Evolutionary conservation across 2,113 vertebrate genomes (phyloP), one percentile per base, ranked within the genome.

Genomic region (Arvicanthis niloticus): DNA sequence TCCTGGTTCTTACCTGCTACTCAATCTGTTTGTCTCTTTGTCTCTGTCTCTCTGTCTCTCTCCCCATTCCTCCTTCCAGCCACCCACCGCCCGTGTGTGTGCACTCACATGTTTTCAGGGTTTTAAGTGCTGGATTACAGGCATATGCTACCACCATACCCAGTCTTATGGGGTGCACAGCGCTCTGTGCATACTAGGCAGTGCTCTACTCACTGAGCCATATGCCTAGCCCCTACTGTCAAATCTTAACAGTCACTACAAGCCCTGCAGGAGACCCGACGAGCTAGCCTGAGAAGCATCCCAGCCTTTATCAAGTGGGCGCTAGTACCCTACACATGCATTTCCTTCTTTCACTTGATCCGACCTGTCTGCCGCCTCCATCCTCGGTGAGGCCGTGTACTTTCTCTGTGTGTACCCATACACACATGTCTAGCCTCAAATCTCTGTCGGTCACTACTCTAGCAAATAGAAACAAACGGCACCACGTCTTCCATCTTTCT

Each of bases 251-350:
- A 78, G 5, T 53, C 82, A 85, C 77, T 67, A 56, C n/a, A 68
- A 67, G 53, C 34, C 67, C 81, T 42, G 84, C 4, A 45, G 34
- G 16, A 72, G 68, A 75, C 16, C 82, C 76, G 92, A 72, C 31
- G 77, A 75, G 60, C 65, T 53, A 86, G 82, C 80, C 89, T 82
- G 94, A 94, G 87, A 96, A 90, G 68, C n/a, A 78, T 65, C 51
- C 51, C 42, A 80, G 37, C 51, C 72, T 75, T n/a, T 62, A 80
- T 5, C 58, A 68, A 77, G 53, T 90, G 45, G 88, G 89, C 56
- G 80, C 11, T 15, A 24, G 51, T 60, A 75, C 58, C 76, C 88
- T 62, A 68, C 78, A 89, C 88, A 96, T 37, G 42, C 62, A 82
- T 67, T 87, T 75, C 19, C 68, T 62, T 77, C 45, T 48, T 80